A percentile compares a stretch with the other conserved stretches of the same genome.
These are phyloP conservation scores for Puma concolor DNA, from an alignment of 2,113 vertebrate genomes.

Conservation along the genomic window DNA sequence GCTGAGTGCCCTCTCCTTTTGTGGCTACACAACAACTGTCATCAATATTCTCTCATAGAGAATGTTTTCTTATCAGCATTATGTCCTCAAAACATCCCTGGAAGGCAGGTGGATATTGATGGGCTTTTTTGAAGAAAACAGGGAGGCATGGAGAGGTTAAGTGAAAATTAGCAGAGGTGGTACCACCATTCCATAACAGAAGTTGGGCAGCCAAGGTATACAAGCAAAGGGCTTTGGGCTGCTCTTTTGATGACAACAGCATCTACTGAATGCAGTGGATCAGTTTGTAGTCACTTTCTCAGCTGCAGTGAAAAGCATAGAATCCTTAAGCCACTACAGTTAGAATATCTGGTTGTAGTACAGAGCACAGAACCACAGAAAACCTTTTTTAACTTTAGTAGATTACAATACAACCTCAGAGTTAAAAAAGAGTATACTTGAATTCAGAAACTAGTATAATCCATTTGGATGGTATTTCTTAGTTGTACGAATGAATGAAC, in stretches of 20 bases:
- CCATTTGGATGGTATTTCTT: slow-evolving; percentile 20
- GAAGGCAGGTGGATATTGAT: slow-evolving; percentile 60
- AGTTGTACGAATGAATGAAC: slow-evolving; percentile 20
- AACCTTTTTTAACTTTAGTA: slow-evolving; percentile 50
- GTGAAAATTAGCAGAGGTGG: slow-evolving; percentile 20
- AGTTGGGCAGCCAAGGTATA: slow-evolving; percentile 3
- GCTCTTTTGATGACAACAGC: background rate
- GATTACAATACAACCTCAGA: slow-evolving; percentile 28
- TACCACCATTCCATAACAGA: background rate
- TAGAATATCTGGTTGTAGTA: slow-evolving; percentile 56
- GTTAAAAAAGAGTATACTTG: background rate
- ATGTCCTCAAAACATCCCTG: slow-evolving; percentile 63
- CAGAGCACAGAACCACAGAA: slow-evolving; percentile 5
- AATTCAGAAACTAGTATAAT: slow-evolving; percentile 49
- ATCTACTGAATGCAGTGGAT: background rate
- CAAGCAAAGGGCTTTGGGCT: slow-evolving; percentile 1
- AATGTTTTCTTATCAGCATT: slow-evolving; percentile 65
- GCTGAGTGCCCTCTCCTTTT: slow-evolving; percentile 62
- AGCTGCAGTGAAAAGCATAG: slow-evolving; percentile 17
- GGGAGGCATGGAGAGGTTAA: slow-evolving; percentile 51
- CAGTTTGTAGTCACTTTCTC: slow-evolving; percentile 28
- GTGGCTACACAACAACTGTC: slow-evolving; percentile 63
- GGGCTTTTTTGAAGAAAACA: slow-evolving; percentile 51
- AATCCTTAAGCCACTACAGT: slow-evolving; percentile 37
- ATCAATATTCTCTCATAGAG: slow-evolving; percentile 69